Conservation (phyloP, 2,888 invertebrate species). For the Pandemis corylana region DNA sequence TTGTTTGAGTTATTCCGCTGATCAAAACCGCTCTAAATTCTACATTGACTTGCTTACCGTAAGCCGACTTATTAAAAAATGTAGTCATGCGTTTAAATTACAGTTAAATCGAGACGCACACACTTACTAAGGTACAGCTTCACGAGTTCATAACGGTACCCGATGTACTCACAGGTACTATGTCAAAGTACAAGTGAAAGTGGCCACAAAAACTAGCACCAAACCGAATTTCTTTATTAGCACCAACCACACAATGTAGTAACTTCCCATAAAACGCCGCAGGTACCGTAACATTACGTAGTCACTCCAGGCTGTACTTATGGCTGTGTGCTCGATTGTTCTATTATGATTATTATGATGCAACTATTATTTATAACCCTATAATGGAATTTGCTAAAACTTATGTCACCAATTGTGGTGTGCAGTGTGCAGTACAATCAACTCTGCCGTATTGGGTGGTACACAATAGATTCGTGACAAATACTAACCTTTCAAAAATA, state of each 20-base stretch:
- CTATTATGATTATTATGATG: background rate
- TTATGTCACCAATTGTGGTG: background rate
- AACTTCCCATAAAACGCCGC: slow-evolving; percentile 8
- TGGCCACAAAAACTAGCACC: slow-evolving; percentile 1
- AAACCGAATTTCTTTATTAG: slow-evolving; percentile 32
- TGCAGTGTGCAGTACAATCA: background rate
- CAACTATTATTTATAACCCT: background rate
- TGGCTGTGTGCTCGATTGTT: slow-evolving; percentile 2
- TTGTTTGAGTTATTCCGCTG: no score
- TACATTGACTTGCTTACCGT: no score
- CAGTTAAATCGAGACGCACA: slow-evolving; percentile 1
- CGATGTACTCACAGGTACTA: background rate
- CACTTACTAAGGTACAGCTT: background rate
- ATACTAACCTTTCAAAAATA: background rate
- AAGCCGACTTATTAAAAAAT: background rate
- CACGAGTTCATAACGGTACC: background rate
- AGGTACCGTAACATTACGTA: slow-evolving; percentile 4
- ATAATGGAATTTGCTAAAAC: background rate
- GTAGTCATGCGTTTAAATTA: background rate
- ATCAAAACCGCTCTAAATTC: no score
- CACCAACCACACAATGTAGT: slow-evolving; percentile 16
- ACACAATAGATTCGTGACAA: no score
- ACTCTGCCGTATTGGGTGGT: background rate
- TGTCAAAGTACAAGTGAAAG: slow-evolving; percentile 24
- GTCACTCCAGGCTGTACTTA: slow-evolving; percentile 4